phyloP scores from a whole-genome alignment of 1,140 invertebrate species.

The Palaemon carinicauda region DNA sequence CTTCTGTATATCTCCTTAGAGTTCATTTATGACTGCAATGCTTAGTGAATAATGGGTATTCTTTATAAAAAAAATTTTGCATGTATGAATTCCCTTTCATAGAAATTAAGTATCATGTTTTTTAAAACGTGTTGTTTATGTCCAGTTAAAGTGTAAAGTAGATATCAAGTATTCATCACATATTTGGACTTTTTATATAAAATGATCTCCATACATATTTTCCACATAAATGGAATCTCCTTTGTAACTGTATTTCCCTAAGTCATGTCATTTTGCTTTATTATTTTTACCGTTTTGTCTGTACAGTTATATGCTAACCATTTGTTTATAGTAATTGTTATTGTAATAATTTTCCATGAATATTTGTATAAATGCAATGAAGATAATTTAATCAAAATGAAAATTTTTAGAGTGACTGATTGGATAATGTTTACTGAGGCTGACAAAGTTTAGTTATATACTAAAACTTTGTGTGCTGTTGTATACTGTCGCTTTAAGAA shows the following conservation, averaged over 20 bases:
- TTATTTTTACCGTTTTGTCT: constrained; percentile 42
- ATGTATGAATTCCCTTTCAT: constrained; percentile 29
- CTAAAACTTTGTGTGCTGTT: constrained; percentile 22
- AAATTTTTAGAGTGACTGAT: constrained; percentile 27
- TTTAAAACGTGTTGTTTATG: constrained; percentile 29
- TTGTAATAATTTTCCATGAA: constrained; percentile 39
- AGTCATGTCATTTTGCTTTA: constrained; percentile 45
- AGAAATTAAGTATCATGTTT: constrained; percentile 30
- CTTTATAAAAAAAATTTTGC: constrained; percentile 28
- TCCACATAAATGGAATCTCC: constrained; percentile 43
- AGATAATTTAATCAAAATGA: constrained; percentile 29
- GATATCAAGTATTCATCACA: constrained; percentile 39
- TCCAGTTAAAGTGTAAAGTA: constrained; percentile 47
- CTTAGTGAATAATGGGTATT: constrained; percentile 24
- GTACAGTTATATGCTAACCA: constrained; percentile 39
- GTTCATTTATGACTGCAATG: constrained; percentile 29
- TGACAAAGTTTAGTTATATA: constrained; percentile 9
- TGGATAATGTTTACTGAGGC: constrained; percentile 29
- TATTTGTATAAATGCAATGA: constrained; percentile 49
- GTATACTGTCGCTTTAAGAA: constrained; percentile 34
- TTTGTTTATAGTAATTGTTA: constrained; percentile 42
- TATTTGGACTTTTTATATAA: constrained; percentile 49
- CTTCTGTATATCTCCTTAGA: constrained; percentile 1
- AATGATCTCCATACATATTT: constrained; percentile 49
- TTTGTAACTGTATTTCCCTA: constrained; percentile 41